These are phyloP conservation scores for Phylloscopus whistleri DNA, from an alignment of 2,113 vertebrate species.

Conservation along the genomic window DNA sequence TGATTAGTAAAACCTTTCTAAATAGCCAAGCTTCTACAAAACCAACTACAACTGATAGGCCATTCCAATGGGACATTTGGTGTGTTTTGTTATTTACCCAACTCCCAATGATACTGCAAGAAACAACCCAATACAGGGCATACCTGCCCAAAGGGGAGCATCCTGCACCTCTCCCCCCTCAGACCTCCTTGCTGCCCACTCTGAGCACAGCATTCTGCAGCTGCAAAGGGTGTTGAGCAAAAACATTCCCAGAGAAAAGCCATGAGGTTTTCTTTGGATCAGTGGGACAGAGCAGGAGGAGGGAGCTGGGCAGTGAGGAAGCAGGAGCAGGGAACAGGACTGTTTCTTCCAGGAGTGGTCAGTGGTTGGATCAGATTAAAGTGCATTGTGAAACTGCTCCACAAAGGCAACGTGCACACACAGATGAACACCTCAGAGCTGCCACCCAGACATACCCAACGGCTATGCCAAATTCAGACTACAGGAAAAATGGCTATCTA, in stretches of 20 bases:
- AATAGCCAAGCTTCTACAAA: neutral
- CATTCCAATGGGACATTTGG: neutral
- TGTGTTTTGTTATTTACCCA: neutral
- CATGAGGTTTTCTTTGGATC: neutral
- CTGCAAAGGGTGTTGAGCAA: neutral
- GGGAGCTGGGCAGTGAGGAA: neutral
- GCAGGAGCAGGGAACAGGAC: neutral
- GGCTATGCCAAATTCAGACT: neutral
- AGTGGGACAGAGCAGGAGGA: neutral
- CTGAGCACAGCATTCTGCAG: neutral
- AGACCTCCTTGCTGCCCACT: neutral
- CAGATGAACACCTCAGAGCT: neutral
- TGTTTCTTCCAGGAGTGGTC: neutral
- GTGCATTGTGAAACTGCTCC: neutral
- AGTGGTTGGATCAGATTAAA: neutral
- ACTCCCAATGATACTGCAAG: neutral
- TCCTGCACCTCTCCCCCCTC: neutral
- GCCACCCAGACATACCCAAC: neutral
- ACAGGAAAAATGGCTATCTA: accelerated
- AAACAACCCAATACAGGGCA: neutral
- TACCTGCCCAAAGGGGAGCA: neutral
- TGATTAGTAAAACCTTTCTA: neutral
- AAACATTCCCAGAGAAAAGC: neutral
- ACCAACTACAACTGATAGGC: neutral
- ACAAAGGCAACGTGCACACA: neutral